A percentile compares a stretch with the other conserved stretches of the same genome.
phyloP scores from a whole-genome alignment of 1,140 invertebrate species.

The Diorhabda elongata region DNA sequence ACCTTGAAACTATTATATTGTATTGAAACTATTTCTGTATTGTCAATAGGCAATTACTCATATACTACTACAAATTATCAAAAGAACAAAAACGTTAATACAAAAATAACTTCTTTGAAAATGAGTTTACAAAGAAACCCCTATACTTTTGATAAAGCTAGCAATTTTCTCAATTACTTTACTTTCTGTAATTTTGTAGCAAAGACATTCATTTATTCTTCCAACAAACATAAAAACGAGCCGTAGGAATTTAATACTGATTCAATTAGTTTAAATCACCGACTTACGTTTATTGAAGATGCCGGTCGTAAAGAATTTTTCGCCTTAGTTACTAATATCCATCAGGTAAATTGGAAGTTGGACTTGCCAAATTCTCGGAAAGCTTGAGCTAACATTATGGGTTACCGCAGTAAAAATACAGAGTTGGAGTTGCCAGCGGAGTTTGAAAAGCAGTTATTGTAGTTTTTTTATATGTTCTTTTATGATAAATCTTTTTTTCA shows the following conservation, averaged over 20 bases:
- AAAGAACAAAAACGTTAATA: too few species aligned
- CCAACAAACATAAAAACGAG: not conserved
- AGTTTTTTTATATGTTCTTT: too few species aligned
- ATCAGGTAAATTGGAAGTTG: not conserved
- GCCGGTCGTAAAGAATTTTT: not conserved
- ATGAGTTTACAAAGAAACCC: too few species aligned
- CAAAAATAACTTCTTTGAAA: too few species aligned
- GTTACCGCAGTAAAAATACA: not conserved
- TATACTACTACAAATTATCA: too few species aligned
- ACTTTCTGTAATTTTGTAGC: not conserved
- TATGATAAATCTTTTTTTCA: too few species aligned
- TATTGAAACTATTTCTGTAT: too few species aligned
- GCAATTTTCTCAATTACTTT: not conserved
- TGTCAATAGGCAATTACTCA: too few species aligned
- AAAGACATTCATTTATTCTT: not conserved
- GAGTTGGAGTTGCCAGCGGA: not conserved
- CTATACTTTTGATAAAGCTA: too few species aligned
- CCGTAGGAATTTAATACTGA: not conserved
- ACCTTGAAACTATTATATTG: too few species aligned
- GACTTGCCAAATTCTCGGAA: not conserved
- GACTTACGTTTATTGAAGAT: constrained; percentile 3
- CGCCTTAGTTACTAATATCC: not conserved
- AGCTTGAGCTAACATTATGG: not conserved
- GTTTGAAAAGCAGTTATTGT: too few species aligned
- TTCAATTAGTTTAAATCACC: constrained; percentile 2